Conservation (phyloP, 2,888 invertebrate genomes). For the Colletes collaris region DNA sequence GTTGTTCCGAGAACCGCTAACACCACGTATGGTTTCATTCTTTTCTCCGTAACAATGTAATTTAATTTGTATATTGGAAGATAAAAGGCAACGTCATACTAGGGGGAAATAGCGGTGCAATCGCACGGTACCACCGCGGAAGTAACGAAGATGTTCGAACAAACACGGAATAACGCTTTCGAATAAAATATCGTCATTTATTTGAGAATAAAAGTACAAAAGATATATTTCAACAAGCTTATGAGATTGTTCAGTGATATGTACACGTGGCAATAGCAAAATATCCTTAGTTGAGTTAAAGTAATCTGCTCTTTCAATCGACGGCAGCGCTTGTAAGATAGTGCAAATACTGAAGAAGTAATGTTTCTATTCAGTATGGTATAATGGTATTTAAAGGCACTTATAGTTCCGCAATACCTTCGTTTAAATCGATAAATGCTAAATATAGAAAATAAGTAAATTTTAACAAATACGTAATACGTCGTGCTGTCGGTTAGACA, state of each 20-base stretch:
- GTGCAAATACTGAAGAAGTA: conserved; percentile 8
- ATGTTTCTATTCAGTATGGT: conserved; percentile 3
- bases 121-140: neutral
- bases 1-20: conserved; percentile 53
- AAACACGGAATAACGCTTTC: neutral
- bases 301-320: neutral
- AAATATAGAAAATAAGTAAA: conserved; percentile 12
- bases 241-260: conserved; percentile 32
- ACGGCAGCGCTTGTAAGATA: neutral
- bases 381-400: conserved; percentile 10
- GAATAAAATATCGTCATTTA: conserved; percentile 39
- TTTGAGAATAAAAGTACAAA: conserved; percentile 42
- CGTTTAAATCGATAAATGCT: conserved; percentile 7
- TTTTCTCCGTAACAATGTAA: conserved; percentile 24
- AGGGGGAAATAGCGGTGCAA: conserved; percentile 7
- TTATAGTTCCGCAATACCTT: conserved; percentile 1
- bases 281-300: conserved; percentile 23
- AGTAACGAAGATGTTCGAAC: neutral
- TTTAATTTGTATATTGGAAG: conserved; percentile 34
- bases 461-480: conserved; percentile 10
- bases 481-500: neutral
- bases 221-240: conserved; percentile 16
- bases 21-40: conserved; percentile 39
- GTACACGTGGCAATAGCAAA: conserved; percentile 32
- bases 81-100: conserved; percentile 29